Conservation (phyloP, 2,113 vertebrate species). For the Dasyprocta punctata region DNA sequence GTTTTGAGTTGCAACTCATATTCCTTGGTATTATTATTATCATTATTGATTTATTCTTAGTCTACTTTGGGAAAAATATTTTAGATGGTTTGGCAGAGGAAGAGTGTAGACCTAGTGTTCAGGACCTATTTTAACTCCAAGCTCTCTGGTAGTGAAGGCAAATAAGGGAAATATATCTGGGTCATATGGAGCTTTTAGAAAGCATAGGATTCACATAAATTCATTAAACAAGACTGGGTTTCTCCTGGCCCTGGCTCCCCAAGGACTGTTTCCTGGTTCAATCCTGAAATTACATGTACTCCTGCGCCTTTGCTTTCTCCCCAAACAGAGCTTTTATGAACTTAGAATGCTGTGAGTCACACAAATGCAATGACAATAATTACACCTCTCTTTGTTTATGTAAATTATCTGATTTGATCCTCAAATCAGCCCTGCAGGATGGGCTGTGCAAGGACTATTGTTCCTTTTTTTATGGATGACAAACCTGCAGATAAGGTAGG, state of each 20-base stretch:
- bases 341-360: constrained; percentile 68
- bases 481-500: constrained; percentile 22
- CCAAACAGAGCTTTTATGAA: constrained; percentile 16
- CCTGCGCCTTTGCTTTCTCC: neutral
- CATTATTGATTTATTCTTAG: neutral
- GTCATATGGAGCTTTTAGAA: neutral
- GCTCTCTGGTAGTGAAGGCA: neutral
- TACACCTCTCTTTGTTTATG: constrained; percentile 46
- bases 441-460: constrained; percentile 2
- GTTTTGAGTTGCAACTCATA: neutral
- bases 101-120: neutral
- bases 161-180: neutral
- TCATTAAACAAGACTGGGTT: constrained; percentile 7
- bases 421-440: constrained; percentile 30
- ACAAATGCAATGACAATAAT: neutral
- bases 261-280: neutral
- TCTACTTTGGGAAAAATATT: neutral
- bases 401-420: constrained; percentile 65
- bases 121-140: neutral
- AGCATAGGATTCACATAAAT: neutral
- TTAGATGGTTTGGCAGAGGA: neutral
- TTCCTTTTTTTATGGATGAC: constrained; percentile 11
- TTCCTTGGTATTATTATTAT: neutral
- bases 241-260: neutral
- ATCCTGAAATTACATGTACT: neutral